Conservation (phyloP, 2,888 invertebrate genomes). For the Xanthorhoe spadicearia region DNA sequence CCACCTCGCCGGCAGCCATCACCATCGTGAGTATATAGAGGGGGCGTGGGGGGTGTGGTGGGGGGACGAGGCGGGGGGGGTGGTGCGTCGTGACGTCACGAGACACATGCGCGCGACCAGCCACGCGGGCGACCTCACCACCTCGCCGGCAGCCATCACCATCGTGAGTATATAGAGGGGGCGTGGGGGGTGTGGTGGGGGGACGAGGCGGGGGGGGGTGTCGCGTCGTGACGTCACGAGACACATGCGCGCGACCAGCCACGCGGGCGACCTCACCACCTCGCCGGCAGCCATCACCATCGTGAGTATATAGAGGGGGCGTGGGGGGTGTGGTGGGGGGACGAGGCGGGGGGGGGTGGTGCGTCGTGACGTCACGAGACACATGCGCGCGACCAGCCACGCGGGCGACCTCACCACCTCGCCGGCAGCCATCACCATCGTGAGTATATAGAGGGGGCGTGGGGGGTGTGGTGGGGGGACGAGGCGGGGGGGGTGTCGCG, state of each 20-base stretch:
- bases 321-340: no score
- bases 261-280: slow-evolving; percentile 32
- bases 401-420: slow-evolving; percentile 33
- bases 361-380: slow-evolving; percentile 44
- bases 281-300: slow-evolving; percentile 36
- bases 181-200: slow-evolving; percentile 73
- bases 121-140: slow-evolving; percentile 30
- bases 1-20: no score
- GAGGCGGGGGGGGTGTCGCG: no score
- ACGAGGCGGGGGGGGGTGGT: slow-evolving; percentile 59
- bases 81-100: slow-evolving; percentile 49
- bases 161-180: slow-evolving; percentile 50
- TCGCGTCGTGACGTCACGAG: slow-evolving; percentile 46
- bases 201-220: slow-evolving; percentile 57
- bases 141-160: no score
- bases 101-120: slow-evolving; percentile 31
- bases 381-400: slow-evolving; percentile 29
- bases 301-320: no score
- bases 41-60: slow-evolving; percentile 71
- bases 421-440: slow-evolving; percentile 38
- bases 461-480: no score
- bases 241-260: slow-evolving; percentile 30
- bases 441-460: no score
- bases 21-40: slow-evolving; percentile 47
- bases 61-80: slow-evolving; percentile 58